Percentiles rank a stretch among this genome's conserved stretches.
Conservation (phyloP, 1,140 invertebrate species). For the Linepithema humile region DNA sequence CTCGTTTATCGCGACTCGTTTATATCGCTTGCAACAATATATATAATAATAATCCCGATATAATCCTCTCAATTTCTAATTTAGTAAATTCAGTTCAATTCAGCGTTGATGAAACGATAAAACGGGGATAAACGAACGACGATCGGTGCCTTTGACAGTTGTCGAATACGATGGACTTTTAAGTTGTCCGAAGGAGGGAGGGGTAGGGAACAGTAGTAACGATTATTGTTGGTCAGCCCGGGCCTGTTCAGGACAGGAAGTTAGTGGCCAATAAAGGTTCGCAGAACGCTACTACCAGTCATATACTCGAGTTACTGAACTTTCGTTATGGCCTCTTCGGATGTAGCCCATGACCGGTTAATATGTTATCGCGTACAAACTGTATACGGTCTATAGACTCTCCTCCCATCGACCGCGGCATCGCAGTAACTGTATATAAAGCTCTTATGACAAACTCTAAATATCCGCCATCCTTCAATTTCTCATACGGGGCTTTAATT, state of each 20-base stretch:
- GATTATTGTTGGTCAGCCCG: slow-evolving; percentile 75
- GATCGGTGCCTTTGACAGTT: not conserved
- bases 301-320: slow-evolving; percentile 69
- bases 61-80: slow-evolving; percentile 19
- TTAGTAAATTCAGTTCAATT: slow-evolving; percentile 10
- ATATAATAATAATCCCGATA: slow-evolving; percentile 17
- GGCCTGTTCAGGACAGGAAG: slow-evolving; percentile 67
- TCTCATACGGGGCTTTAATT: slow-evolving; percentile 11
- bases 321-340: slow-evolving; percentile 48
- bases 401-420: not conserved
- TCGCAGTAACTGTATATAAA: slow-evolving; percentile 23
- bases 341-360: slow-evolving; percentile 71
- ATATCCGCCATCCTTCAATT: slow-evolving; percentile 9
- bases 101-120: slow-evolving; percentile 17
- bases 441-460: slow-evolving; percentile 34
- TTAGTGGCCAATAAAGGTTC: slow-evolving; percentile 79
- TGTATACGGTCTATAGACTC: slow-evolving; percentile 32
- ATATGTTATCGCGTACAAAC: slow-evolving; percentile 67
- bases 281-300: slow-evolving; percentile 69
- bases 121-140: slow-evolving; percentile 14
- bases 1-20: slow-evolving; percentile 1
- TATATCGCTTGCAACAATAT: not conserved
- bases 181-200: slow-evolving; percentile 72
- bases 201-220: slow-evolving; percentile 74
- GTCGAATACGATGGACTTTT: slow-evolving; percentile 63